Evolutionary conservation across 2,113 vertebrate genomes (phyloP).

Genomic region (Sturnira hondurensis): DNA sequence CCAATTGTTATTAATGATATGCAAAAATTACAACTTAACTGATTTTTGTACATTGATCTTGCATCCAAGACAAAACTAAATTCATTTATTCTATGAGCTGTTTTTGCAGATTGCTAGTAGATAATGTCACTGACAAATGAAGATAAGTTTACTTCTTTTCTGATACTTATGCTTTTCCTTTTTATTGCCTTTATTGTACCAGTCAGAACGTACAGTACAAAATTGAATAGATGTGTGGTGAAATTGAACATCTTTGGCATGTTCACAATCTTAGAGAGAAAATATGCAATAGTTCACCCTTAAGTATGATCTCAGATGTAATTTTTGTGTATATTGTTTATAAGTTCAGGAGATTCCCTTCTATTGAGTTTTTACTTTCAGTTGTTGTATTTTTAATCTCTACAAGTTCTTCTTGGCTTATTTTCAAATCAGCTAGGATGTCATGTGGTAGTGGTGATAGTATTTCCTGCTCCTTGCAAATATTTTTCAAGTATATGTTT

Average conservation of each 20-base stretch:
- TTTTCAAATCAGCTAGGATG: not conserved
- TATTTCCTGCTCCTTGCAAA: not conserved
- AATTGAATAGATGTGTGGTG: not conserved
- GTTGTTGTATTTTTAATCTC: not conserved
- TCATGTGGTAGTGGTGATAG: not conserved
- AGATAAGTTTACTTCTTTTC: not conserved
- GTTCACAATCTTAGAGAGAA: not conserved
- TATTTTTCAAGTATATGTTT: not conserved
- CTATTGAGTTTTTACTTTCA: too few species aligned
- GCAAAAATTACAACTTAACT: not conserved
- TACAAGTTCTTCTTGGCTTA: not conserved
- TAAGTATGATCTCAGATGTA: not conserved
- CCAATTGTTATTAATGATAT: not conserved
- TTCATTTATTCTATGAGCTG: not conserved
- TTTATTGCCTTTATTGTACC: not conserved
- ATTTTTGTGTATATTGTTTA: not conserved
- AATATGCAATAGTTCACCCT: not conserved
- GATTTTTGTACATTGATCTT: too few species aligned
- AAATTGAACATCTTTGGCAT: not conserved
- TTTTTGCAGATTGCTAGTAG: not conserved
- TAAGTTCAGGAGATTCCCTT: not conserved
- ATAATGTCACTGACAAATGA: not conserved
- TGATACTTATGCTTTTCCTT: not conserved
- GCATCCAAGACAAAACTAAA: too few species aligned
- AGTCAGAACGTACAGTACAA: not conserved